These are phyloP conservation scores for Neodiprion lecontei DNA, from an alignment of 1,140 invertebrate genomes.

Conservation along the genomic window DNA sequence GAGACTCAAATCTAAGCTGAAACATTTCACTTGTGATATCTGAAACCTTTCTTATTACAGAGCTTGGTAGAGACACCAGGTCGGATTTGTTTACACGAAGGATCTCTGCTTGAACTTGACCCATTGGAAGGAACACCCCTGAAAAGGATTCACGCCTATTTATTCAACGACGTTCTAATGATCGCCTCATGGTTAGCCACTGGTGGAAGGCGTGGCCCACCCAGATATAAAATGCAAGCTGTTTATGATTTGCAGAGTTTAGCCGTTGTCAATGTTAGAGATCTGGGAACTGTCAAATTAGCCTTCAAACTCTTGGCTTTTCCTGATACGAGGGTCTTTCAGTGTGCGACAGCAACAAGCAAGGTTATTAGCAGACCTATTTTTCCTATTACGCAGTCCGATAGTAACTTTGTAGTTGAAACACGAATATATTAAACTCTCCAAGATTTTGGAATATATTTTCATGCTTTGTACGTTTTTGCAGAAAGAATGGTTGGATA, in stretches of 20 bases:
- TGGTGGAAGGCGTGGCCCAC: conserved; percentile 72
- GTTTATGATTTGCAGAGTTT: conserved; percentile 91
- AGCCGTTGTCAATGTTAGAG: conserved; percentile 94
- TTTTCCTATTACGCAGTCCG: conserved; percentile 5
- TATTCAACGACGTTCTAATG: conserved; percentile 88
- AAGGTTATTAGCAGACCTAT: conserved; percentile 66
- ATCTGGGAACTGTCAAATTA: conserved; percentile 88
- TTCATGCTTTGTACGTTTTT: conserved; percentile 38
- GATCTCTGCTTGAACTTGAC: conserved; percentile 90
- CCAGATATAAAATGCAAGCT: conserved; percentile 88
- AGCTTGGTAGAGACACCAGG: conserved; percentile 78
- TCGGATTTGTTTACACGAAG: conserved; percentile 84
- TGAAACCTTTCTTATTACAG: conserved; percentile 52
- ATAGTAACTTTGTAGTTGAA: not conserved
- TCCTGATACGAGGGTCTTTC: conserved; percentile 92
- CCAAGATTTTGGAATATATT: conserved; percentile 15
- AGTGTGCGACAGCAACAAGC: conserved; percentile 83
- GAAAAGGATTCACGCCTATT: conserved; percentile 89
- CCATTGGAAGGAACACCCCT: conserved; percentile 84
- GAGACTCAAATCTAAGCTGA: too few species aligned
- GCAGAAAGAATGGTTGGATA: conserved; percentile 93
- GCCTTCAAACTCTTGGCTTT: conserved; percentile 95
- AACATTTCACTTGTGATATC: not conserved
- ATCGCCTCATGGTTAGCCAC: conserved; percentile 65
- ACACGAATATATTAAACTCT: conserved; percentile 13